Evolutionary conservation across 2,797 vertebrate genomes (phyloP).

Genomic region (Tauraco hartlaubi): DNA sequence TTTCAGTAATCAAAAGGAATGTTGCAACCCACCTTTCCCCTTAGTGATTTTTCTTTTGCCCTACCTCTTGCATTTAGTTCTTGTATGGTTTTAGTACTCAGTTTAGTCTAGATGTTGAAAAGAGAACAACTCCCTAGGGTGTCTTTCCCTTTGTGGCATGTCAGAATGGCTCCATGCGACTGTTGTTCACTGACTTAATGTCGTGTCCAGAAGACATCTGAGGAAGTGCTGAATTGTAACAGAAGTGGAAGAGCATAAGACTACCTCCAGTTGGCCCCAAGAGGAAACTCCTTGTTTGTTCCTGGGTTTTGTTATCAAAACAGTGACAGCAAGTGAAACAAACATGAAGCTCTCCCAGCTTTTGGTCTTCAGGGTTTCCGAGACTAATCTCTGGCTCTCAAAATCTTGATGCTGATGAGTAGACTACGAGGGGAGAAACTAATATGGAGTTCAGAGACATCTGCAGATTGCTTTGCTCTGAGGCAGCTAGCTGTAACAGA

Average conservation of each 20-base stretch:
- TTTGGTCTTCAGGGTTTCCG: not conserved
- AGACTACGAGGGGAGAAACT: not conserved
- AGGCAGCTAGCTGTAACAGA: not conserved
- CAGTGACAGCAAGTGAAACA: not conserved
- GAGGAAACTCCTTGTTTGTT: not conserved
- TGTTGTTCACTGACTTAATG: rapidly evolving
- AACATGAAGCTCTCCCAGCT: not conserved
- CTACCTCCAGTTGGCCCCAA: not conserved
- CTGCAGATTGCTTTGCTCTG: not conserved
- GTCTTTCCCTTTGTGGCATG: rapidly evolving
- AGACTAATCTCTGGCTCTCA: not conserved
- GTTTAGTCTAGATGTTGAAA: not conserved
- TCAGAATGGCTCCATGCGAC: rapidly evolving
- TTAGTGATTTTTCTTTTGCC: not conserved
- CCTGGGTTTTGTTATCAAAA: not conserved
- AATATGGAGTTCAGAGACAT: rapidly evolving
- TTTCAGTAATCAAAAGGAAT: not conserved
- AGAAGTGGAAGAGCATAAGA: not conserved
- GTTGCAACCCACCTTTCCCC: not conserved
- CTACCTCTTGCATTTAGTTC: not conserved
- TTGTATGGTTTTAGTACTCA: rapidly evolving
- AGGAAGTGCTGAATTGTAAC: not conserved
- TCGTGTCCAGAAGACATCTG: not conserved
- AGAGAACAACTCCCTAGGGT: not conserved
- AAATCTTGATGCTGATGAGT: not conserved